Evolutionary conservation across 2,113 vertebrate genomes (phyloP), one percentile per base, ranked within the genome.

Genomic region (Channa argus): DNA sequence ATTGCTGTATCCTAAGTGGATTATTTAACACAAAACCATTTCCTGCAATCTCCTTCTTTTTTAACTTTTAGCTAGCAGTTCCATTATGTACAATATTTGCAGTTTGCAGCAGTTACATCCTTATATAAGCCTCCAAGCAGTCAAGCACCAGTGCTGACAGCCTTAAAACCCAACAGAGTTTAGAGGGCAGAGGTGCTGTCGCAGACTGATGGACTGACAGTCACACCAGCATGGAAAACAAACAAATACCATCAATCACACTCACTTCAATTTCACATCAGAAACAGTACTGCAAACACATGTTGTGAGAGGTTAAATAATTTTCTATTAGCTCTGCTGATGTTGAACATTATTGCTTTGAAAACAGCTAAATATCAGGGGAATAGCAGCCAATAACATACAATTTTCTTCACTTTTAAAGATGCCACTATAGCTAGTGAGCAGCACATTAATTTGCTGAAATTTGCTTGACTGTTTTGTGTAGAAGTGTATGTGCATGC

Each of bases 121-220:
- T 63, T 43, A 70, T 53, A 87, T 52, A 62, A 80, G 79, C 84
- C 71, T 63, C 82, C 6, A 36, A 84, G 73, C 78, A 89, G 81
- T 74, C 71, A 73, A 71, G 66, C 71, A 58, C 43, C 81, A 71
- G 58, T 33, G 82, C 79, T 88, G 88, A 85, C 90, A 88, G 81
- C 65, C 63, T 71, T 60, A 77, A 88, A 82, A 79, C 83, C 88
- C 82, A 76, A 47, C 77, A 86, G 84, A 79, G 81, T 80, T 46
- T 68, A 14, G 56, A 84, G 84, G 83, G 87, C 86, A 88, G 74
- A 89, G 83, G 76, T 9, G 63, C 88, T 82, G 85, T 86, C 91
- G 90, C 63, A 79, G 45, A 68, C 63, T 85, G 83, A 84, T 37
- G 64, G 64, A 79, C 55, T 75, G 80, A 82, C 85, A 79, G 70